These are phyloP conservation scores for Gastrophryne carolinensis DNA, from an alignment of 2,797 vertebrate genomes.

Conservation along the genomic window DNA sequence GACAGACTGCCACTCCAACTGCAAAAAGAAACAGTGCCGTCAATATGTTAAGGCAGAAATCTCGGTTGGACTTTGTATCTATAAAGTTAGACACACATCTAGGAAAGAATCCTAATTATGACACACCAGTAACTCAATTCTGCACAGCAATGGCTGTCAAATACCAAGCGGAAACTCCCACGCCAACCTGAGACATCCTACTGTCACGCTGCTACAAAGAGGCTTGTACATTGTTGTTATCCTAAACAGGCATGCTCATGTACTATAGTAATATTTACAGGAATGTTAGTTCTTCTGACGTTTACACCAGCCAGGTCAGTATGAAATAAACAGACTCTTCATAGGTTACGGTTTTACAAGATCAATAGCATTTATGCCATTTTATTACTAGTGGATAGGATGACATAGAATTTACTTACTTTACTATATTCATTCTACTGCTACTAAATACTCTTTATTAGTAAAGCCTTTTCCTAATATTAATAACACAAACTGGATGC, in stretches of 20 bases:
- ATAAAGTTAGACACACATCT: conserved; percentile 8
- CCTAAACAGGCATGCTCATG: neutral
- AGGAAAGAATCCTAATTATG: conserved; percentile 28
- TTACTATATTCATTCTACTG: too few relatives aligned
- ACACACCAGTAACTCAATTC: conserved; percentile 2
- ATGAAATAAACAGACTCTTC: neutral
- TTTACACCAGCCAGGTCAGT: neutral
- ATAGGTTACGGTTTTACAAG: too few relatives aligned
- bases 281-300: neutral
- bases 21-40: too few relatives aligned
- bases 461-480: too few relatives aligned
- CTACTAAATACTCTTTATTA: too few relatives aligned
- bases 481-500: too few relatives aligned
- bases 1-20: too few relatives aligned
- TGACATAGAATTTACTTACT: too few relatives aligned
- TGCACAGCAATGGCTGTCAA: neutral
- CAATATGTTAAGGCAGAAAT: neutral
- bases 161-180: neutral
- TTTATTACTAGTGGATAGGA: too few relatives aligned
- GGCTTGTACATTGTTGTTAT: neutral
- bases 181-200: conserved; percentile 1
- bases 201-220: neutral
- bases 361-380: too few relatives aligned
- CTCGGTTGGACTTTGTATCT: conserved; percentile 16
- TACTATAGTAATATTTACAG: neutral